Evolutionary conservation across 2,888 invertebrate species (phyloP).

Genomic region (Tachystola acroxantha): DNA sequence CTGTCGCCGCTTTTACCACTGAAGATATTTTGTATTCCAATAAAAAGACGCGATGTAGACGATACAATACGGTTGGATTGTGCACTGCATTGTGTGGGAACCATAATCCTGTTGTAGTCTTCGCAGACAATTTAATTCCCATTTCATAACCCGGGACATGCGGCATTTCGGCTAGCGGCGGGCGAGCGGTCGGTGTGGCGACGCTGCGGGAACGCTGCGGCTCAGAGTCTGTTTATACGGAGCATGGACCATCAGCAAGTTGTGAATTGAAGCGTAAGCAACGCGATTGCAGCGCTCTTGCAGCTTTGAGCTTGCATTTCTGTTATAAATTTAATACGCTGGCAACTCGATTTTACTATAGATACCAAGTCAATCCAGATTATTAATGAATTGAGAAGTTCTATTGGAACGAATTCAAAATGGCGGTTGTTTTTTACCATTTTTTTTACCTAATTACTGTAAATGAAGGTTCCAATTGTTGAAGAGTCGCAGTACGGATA

Average conservation of each 20-base stretch:
- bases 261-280: conserved; percentile 34
- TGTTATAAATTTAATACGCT: conserved; percentile 20
- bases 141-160: conserved; percentile 53
- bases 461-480: no score
- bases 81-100: conserved; percentile 17
- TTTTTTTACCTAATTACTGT: no score
- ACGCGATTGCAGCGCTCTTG: conserved; percentile 26
- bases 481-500: no score
- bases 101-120: conserved; percentile 53
- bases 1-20: no score
- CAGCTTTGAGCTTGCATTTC: conserved; percentile 16
- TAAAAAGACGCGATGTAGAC: conserved; percentile 24
- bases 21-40: conserved; percentile 1
- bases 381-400: no score
- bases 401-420: no score
- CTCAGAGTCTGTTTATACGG: background rate
- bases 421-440: no score
- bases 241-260: conserved; percentile 29
- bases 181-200: conserved; percentile 18
- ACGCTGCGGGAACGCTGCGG: conserved; percentile 3
- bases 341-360: background rate
- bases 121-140: conserved; percentile 66
- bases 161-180: conserved; percentile 23
- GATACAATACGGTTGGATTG: conserved; percentile 8
- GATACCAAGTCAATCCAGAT: no score